Base-by-base conservation (phyloP, 2,888 invertebrate genomes). In the Macaria liturata region DNA sequence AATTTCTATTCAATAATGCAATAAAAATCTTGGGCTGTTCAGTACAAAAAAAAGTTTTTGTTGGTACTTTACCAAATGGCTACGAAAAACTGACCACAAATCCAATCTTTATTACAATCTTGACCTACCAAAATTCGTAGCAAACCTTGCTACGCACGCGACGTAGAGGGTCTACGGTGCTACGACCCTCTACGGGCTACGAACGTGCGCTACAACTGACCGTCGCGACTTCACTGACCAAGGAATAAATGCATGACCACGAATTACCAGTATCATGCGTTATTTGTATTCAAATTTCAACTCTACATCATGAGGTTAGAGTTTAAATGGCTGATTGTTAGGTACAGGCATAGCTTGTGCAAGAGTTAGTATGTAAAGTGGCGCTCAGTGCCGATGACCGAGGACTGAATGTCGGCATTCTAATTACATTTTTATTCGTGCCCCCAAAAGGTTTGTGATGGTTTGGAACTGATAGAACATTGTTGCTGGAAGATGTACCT, bases 301-400 rank as follows among this genome's bases (percentile, higher is more conserved):
- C 63, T 57, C 47, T 65, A 64, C 42, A 7, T 5, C 46, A 9
- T 30, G 9, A 7, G 0, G 9, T 9, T 61, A 61, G 8, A 43
- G 51, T 9, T 56, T 9, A 54, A 47, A 57, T 61, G 46, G 46
- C 49, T 8, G 9, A 6, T 32, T 9, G 9, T 34, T 9, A 4
- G 30, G 45, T 44, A 45, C 3, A 9, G 43, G 6, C 44, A 50
- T 32, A 54, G 58, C 9, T 5, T 50, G 47, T 20, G 8, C 6
- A n/a, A 9, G 31, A 45, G 57, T 53, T 3, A 9, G 43, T 58
- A 31, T 34, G 46, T 31, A 49, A 50, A 46, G 9, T 61, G 30
- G 54, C 55, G 42, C 61, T 68, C 59, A 46, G 80, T 82, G 81
- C 64, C 84, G 78, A 79, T 84, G 84, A 84, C 84, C 84, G 81